Base-by-base conservation (phyloP, 2,113 vertebrate genomes). In the Hippocampus guttulatus region DNA sequence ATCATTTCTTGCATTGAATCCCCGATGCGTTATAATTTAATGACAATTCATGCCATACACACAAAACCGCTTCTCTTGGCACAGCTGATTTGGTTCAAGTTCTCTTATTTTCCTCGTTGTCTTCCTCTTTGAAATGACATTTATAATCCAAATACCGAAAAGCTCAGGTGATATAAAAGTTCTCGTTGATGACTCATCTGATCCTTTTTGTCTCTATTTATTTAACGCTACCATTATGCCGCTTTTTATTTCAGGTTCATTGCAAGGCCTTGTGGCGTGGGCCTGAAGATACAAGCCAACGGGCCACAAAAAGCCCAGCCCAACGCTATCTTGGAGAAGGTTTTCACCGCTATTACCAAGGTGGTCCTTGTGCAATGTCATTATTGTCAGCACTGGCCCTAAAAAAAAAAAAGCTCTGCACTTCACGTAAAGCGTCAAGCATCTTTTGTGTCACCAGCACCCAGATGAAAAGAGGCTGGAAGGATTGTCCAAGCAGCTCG, bases 341-440 rank as follows among this genome's bases (percentile, higher is more conserved):
- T 99, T 78, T 99, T 99, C 91, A 99, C 95, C 63, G 95, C 97
- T 38, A 98, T 99, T 83, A 99, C 97, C 60, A 99, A 98, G 97
- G 97, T 97, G 62, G 1, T 41, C 23, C 52, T 62, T 0, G 30
- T 12, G 1, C 70, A 68, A 15, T 27, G 0, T 67, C 2, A 6
- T 54, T 47, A 3, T 55, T 43, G 14, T 25, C 30, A 6, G 18
- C 8, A 6, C 33, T 62, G 6, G 57, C 16, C 65, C 65, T 54
- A 23, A 47, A 21, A 54, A 23, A 10, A 27, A 4, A 30, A 55
- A 41, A 15, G 7, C 55, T 70, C 23, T 33, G 40, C 27, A 16
- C 45, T 9, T 2, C 4, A 38, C 66, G 23, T 55, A 45, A 74
- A 14, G 25, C 2, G 20, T 23, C n/a, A 8, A 23, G 43, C 30